Percentiles rank a stretch among this genome's conserved stretches.
phyloP scores from a whole-genome alignment of 2,113 vertebrate genomes.

The Ammodytes dubius region DNA sequence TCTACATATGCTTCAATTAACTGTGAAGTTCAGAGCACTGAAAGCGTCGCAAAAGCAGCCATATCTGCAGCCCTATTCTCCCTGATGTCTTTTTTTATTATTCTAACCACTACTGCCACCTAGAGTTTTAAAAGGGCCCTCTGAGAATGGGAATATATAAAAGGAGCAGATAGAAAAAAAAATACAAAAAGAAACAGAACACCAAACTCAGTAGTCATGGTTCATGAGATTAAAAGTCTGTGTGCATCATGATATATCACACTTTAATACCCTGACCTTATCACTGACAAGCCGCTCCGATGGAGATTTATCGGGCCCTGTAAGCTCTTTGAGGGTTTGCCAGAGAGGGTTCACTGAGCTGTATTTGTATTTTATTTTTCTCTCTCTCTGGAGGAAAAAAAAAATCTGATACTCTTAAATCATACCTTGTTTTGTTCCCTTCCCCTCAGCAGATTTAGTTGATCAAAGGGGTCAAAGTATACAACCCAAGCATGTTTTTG shows the following conservation, averaged over 20 bases:
- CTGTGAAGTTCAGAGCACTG: conserved; percentile 47
- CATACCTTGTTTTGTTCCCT: conserved; percentile 20
- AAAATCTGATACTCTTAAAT: conserved; percentile 53
- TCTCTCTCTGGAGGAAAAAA: conserved; percentile 50
- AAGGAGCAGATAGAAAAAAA: conserved; percentile 55
- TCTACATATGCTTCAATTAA: conserved; percentile 50
- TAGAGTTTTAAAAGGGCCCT: conserved; percentile 52
- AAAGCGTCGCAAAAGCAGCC: conserved; percentile 36
- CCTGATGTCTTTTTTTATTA: conserved; percentile 29
- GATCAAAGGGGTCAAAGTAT: conserved; percentile 36
- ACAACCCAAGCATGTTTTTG: conserved; percentile 23
- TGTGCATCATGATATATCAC: conserved; percentile 67
- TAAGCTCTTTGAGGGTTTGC: conserved; percentile 74
- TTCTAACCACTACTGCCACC: conserved; percentile 80
- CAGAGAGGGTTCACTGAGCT: conserved; percentile 79
- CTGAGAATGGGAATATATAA: conserved; percentile 42
- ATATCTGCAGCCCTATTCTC: conserved; percentile 17
- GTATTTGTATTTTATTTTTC: conserved; percentile 59
- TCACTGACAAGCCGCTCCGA: conserved; percentile 69
- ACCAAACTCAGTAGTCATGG: conserved; percentile 36
- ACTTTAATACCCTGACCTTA: conserved; percentile 81
- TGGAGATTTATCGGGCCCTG: conserved; percentile 77
- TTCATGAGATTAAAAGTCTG: conserved; percentile 38
- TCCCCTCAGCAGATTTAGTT: conserved; percentile 64
- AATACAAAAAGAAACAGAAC: conserved; percentile 42